A percentile compares a stretch with the other conserved stretches of the same genome.
phyloP scores from a whole-genome alignment of 1,140 invertebrate species.

The Leptoteleia sp. region DNA sequence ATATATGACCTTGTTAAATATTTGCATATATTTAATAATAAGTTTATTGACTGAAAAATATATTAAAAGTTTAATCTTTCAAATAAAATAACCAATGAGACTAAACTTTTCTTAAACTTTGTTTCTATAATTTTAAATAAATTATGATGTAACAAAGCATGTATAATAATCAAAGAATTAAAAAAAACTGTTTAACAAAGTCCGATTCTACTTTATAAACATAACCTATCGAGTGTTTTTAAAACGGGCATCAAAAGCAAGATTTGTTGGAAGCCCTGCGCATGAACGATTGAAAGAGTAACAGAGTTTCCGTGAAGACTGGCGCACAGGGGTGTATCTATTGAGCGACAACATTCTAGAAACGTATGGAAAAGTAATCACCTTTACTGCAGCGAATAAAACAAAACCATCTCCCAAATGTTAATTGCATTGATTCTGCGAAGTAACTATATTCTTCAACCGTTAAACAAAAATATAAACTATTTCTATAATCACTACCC shows the following conservation, averaged over 20 bases:
- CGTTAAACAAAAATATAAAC: too few species aligned
- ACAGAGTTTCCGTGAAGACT: conserved; percentile 24
- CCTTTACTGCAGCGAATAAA: not conserved
- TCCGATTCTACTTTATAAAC: not conserved
- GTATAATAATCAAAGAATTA: too few species aligned
- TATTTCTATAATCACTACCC: too few species aligned
- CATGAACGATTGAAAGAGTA: conserved; percentile 40
- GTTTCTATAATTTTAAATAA: too few species aligned
- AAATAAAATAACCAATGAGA: too few species aligned
- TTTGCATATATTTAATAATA: too few species aligned
- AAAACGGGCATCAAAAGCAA: not conserved
- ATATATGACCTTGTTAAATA: too few species aligned
- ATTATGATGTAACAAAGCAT: too few species aligned
- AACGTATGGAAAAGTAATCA: not conserved
- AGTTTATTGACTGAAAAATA: too few species aligned
- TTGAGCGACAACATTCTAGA: conserved; percentile 4
- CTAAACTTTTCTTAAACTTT: too few species aligned
- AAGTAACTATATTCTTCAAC: too few species aligned
- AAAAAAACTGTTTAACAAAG: not conserved
- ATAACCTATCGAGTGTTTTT: not conserved
- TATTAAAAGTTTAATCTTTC: too few species aligned
- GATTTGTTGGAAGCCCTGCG: conserved; percentile 1
- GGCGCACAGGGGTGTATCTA: conserved; percentile 2
- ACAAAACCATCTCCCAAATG: conserved; percentile 2
- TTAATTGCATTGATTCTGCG: not conserved